Conservation (phyloP, 2,888 invertebrate genomes). For the Peribatodes rhomboidaria region DNA sequence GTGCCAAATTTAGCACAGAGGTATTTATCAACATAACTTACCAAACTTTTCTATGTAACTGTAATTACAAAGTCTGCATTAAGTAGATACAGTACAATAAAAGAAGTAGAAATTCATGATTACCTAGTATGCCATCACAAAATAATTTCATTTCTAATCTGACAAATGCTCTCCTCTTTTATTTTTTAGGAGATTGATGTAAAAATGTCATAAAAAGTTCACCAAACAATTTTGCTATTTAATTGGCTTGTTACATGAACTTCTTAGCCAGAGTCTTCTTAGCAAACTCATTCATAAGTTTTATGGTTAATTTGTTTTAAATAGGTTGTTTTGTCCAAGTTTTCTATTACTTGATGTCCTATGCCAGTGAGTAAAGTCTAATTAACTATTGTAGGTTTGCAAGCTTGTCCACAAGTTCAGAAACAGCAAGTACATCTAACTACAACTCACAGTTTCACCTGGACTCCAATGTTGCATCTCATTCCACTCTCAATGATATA, state of each 20-base stretch:
- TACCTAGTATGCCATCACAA: no score
- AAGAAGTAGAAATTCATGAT: no score
- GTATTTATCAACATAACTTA: conserved; percentile 54
- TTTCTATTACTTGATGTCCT: neutral
- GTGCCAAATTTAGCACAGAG: conserved; percentile 84
- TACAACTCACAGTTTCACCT: conserved; percentile 79
- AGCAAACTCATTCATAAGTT: no score
- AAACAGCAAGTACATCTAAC: conserved; percentile 79
- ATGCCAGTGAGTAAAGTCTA: neutral
- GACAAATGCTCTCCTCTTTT: no score
- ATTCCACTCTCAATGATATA: conserved; percentile 79
- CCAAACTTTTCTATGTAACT: conserved; percentile 12
- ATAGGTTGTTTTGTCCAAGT: no score
- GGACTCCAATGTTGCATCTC: conserved; percentile 79
- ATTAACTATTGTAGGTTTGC: conserved; percentile 86
- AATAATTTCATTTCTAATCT: no score
- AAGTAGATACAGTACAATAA: neutral
- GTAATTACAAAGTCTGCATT: neutral
- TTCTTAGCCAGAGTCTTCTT: no score
- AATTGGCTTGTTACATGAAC: no score
- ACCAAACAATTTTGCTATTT: no score
- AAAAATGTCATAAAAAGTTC: no score
- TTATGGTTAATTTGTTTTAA: no score
- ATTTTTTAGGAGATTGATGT: no score
- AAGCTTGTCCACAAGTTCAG: conserved; percentile 86